Evolutionary conservation across 2,113 vertebrate species (phyloP), one percentile per base, ranked within the genome.

Genomic region (Colius striatus): DNA sequence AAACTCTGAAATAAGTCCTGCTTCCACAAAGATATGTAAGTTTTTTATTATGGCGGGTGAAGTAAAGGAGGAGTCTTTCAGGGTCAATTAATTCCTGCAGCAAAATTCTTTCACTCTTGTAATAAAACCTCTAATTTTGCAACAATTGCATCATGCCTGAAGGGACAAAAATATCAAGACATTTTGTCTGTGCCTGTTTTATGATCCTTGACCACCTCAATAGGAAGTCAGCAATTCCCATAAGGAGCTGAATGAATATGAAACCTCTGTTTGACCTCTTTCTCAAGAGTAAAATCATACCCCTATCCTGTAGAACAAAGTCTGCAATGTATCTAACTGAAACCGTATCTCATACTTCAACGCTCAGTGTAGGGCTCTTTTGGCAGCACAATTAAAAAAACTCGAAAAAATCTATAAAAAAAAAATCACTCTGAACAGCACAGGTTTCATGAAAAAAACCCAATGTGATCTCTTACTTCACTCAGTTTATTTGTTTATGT

Each of bases 151-250:
- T 74, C 48, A 78, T 60, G 61, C 68, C 72, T 66, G 54, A 85
- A 87, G 68, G 79, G 57, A 74, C 18, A 73, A 88, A 90, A 92
- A 74, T 84, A 90, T 84, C 47, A 90, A 93, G 88, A 61, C 7
- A 32, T 47, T 90, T 79, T 91, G 34, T 66, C 92, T 85, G 26
- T 67, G 70, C 43, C 57, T 57, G 41, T 38, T 89, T 68, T 61
- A 61, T 53, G 27, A 66, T 73, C 55, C 47, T 43, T 80, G 58
- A 87, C 54, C 29, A 63, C 19, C 23, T 80, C 66, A 73, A 21
- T 32, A 67, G 50, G 77, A 94, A 92, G 84, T 30, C 43, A 74
- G 48, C 11, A 83, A 88, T 81, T 86, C 65, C 68, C 78, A 71
- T 57, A 67, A 76, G 73, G 14, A 65, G 25, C 11, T 84, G 79